Evolutionary conservation across 2,888 invertebrate species (phyloP).

Genomic region (Dynastes tityus): DNA sequence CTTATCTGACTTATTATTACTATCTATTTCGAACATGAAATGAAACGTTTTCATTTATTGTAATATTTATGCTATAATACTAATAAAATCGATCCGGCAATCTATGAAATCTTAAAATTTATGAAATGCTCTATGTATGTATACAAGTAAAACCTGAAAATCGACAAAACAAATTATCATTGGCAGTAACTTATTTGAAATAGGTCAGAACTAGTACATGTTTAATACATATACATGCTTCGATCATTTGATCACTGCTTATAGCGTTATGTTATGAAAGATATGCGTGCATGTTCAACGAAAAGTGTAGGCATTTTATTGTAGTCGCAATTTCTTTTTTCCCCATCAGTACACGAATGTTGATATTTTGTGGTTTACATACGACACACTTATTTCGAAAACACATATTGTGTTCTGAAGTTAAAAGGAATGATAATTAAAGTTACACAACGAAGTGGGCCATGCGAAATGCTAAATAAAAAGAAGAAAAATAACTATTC

Average conservation of each 20-base stretch:
- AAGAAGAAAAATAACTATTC: conserved; percentile 28
- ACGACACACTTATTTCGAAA: conserved; percentile 35
- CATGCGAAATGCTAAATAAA: conserved; percentile 36
- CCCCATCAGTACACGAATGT: neutral
- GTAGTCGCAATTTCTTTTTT: conserved; percentile 27
- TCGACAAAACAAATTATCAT: conserved; percentile 38
- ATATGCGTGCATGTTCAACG: neutral
- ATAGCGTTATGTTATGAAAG: neutral
- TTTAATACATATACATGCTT: neutral
- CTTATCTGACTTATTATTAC: neutral
- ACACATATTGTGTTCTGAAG: conserved; percentile 18
- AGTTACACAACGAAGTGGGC: conserved; percentile 43
- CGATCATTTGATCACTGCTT: conserved; percentile 2
- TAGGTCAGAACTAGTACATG: conserved; percentile 28
- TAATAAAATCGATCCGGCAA: no score
- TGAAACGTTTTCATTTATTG: no score
- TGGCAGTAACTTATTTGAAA: conserved; percentile 32
- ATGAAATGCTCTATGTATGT: neutral
- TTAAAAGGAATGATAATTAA: conserved; percentile 40
- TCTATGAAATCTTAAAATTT: neutral
- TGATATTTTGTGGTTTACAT: conserved; percentile 33
- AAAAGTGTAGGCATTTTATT: conserved; percentile 23
- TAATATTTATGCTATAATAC: no score
- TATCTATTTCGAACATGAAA: neutral
- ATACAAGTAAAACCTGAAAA: conserved; percentile 3